Conservation (phyloP, 2,888 invertebrate species). For the Octonoba sinensis region DNA sequence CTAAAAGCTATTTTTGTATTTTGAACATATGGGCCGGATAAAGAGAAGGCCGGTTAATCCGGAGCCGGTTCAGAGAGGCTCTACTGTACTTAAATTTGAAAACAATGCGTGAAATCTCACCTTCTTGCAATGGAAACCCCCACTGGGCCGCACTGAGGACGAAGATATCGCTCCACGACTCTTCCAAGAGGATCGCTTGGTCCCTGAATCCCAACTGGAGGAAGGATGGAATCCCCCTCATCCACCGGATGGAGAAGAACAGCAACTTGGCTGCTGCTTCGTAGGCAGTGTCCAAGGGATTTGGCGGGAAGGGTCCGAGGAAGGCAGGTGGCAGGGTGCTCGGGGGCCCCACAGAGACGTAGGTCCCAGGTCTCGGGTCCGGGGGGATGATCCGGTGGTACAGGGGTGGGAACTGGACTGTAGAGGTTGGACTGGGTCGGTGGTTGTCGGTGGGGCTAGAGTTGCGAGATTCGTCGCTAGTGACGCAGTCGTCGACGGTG, state of each 20-base stretch:
- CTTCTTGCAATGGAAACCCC: conserved; percentile 81
- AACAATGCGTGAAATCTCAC: conserved; percentile 73
- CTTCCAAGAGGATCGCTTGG: conserved; percentile 81
- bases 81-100: too few species aligned
- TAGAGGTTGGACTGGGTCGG: conserved; percentile 7
- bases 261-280: conserved; percentile 80
- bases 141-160: conserved; percentile 86
- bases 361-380: not conserved
- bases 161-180: conserved; percentile 87
- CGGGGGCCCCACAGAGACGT: not conserved
- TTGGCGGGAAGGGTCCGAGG: conserved; percentile 69
- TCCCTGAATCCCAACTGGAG: conserved; percentile 79
- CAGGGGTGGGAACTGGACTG: conserved; percentile 23
- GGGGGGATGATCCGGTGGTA: conserved; percentile 11
- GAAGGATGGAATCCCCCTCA: conserved; percentile 82
- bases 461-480: conserved; percentile 48
- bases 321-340: conserved; percentile 21
- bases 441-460: not conserved
- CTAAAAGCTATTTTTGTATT: too few species aligned
- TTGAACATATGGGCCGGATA: too few species aligned
- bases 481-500: conserved; percentile 32
- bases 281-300: conserved; percentile 72
- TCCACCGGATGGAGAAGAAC: conserved; percentile 85
- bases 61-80: too few species aligned
- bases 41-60: too few species aligned